Conservation (phyloP, 2,888 invertebrate genomes). For the Papilio elwesi region DNA sequence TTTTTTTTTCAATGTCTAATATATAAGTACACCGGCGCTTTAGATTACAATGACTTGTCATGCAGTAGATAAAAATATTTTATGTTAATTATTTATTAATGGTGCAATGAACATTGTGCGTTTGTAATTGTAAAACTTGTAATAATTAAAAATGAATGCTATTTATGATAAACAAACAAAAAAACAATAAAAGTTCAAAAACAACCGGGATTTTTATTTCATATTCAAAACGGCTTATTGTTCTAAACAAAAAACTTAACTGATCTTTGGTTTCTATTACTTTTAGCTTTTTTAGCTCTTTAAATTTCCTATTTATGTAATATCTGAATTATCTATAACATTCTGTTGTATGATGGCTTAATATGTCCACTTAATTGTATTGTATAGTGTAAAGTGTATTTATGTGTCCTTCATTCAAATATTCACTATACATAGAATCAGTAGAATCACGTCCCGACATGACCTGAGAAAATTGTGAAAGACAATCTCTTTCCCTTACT, state of each 20-base stretch:
- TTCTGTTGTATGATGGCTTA: too few relatives aligned
- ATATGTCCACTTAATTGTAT: too few relatives aligned
- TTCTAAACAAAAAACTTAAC: background rate
- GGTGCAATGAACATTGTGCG: slow-evolving; percentile 80
- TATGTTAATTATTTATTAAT: slow-evolving; percentile 82
- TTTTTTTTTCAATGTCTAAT: slow-evolving; percentile 78
- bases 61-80: slow-evolving; percentile 79
- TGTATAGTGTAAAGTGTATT: too few relatives aligned
- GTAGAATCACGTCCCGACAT: too few relatives aligned
- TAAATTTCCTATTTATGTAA: too few relatives aligned
- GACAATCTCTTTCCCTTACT: too few relatives aligned
- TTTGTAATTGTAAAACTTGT: slow-evolving; percentile 81
- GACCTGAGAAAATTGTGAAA: too few relatives aligned
- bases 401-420: too few relatives aligned
- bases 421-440: too few relatives aligned
- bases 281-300: too few relatives aligned
- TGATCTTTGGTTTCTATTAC: background rate
- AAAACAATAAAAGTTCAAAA: slow-evolving; percentile 83
- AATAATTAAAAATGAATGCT: slow-evolving; percentile 83
- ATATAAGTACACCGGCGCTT: slow-evolving; percentile 70
- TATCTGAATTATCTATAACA: too few relatives aligned
- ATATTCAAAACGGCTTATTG: background rate
- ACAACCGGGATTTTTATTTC: slow-evolving; percentile 67
- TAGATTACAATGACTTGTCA: slow-evolving; percentile 63
- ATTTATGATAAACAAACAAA: slow-evolving; percentile 82